Conservation (phyloP, 2,113 vertebrate species). For the Piprites chloris region DNA sequence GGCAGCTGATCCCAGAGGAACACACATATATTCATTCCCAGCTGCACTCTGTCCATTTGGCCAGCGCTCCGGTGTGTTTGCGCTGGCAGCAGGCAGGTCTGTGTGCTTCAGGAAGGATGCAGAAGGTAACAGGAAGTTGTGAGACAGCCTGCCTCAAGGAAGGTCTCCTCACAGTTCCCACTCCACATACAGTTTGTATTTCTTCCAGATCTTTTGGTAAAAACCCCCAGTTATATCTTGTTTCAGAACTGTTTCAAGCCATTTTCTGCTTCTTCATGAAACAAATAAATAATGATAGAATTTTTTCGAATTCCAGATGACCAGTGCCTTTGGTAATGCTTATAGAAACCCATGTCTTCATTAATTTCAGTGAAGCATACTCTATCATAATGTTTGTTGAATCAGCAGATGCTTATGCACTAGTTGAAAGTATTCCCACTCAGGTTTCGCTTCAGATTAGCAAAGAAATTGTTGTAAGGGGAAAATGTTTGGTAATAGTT, state of each 20-base stretch:
- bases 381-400: not conserved
- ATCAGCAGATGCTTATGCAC: not conserved
- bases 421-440: not conserved
- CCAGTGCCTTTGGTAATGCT: not conserved
- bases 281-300: not conserved
- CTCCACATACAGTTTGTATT: not conserved
- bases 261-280: not conserved
- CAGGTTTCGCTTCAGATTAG: not conserved
- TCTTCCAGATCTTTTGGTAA: not conserved
- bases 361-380: not conserved
- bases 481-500: not conserved
- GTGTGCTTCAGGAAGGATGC: not conserved
- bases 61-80: not conserved
- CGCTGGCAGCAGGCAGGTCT: not conserved
- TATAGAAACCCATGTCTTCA: not conserved
- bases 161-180: not conserved
- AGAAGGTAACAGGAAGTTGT: not conserved
- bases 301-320: not conserved
- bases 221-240: accelerated
- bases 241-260: not conserved
- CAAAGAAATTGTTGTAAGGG: not conserved
- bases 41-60: not conserved
- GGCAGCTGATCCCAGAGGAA: not conserved
- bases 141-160: not conserved
- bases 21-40: not conserved